phyloP scores from a whole-genome alignment of 2,113 vertebrate species.

The Petroica traversi region DNA sequence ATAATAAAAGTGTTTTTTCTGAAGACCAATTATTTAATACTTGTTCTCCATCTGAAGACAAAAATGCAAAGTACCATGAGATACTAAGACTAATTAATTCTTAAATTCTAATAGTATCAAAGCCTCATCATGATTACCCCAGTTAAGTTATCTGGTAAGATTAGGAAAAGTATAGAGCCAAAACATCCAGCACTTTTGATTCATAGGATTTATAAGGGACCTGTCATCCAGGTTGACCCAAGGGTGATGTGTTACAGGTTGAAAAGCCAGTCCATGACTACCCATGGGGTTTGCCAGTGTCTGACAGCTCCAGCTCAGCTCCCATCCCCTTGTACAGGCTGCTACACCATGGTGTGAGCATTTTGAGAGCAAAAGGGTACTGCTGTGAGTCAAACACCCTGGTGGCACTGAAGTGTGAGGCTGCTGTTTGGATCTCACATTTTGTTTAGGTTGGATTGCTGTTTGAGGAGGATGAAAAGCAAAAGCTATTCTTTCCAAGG shows the following conservation, averaged over 20 bases:
- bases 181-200: background rate
- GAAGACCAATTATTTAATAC: constrained; percentile 47
- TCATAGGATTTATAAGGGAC: background rate
- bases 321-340: background rate
- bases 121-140: background rate
- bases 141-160: background rate
- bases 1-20: constrained; percentile 54
- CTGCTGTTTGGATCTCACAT: constrained; percentile 17
- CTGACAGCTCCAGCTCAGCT: background rate
- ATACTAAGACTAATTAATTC: constrained; percentile 7
- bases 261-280: background rate
- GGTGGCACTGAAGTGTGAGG: background rate
- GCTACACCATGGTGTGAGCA: background rate
- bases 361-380: background rate
- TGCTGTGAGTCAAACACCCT: background rate
- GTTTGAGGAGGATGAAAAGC: constrained; percentile 35
- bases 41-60: background rate
- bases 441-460: constrained; percentile 25
- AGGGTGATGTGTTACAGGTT: accelerated
- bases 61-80: background rate
- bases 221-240: accelerated
- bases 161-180: background rate
- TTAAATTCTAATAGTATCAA: background rate
- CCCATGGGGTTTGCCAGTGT: background rate
- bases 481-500: constrained; percentile 50